A percentile compares a stretch with the other conserved stretches of the same genome.
Evolutionary conservation across 2,113 vertebrate species (phyloP).

Genomic region (Silurus asotus): DNA sequence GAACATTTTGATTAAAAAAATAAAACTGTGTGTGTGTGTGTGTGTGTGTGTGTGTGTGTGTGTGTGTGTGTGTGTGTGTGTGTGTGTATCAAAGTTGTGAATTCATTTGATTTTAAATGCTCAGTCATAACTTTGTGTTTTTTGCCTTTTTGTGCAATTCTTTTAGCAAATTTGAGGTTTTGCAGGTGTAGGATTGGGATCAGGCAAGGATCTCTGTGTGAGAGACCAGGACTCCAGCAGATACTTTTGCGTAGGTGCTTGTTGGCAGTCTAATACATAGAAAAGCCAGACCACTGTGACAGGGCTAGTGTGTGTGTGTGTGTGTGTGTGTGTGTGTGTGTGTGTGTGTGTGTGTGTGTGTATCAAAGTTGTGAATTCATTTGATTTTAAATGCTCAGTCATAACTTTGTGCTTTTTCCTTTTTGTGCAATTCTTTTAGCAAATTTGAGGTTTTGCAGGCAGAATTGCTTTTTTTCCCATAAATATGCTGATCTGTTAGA

Average conservation of each 20-base stretch:
- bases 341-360: background rate
- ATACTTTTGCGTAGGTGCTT: constrained; percentile 1
- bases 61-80: background rate
- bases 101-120: too few relatives aligned
- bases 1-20: too few relatives aligned
- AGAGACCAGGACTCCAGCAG: constrained; percentile 37
- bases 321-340: background rate
- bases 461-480: background rate
- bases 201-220: constrained; percentile 19
- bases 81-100: background rate
- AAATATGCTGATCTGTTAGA: background rate
- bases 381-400: too few relatives aligned
- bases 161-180: background rate
- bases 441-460: background rate
- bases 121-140: too few relatives aligned
- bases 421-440: background rate
- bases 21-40: too few relatives aligned
- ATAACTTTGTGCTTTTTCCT: too few relatives aligned
- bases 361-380: too few relatives aligned
- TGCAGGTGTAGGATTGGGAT: background rate
- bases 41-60: background rate
- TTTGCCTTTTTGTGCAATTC: background rate
- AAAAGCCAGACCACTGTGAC: background rate
- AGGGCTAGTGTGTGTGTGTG: background rate
- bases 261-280: constrained; percentile 11